Percentiles rank a stretch among this genome's conserved stretches.
Conservation (phyloP, 2,888 invertebrate species). For the Ophion ellenae region DNA sequence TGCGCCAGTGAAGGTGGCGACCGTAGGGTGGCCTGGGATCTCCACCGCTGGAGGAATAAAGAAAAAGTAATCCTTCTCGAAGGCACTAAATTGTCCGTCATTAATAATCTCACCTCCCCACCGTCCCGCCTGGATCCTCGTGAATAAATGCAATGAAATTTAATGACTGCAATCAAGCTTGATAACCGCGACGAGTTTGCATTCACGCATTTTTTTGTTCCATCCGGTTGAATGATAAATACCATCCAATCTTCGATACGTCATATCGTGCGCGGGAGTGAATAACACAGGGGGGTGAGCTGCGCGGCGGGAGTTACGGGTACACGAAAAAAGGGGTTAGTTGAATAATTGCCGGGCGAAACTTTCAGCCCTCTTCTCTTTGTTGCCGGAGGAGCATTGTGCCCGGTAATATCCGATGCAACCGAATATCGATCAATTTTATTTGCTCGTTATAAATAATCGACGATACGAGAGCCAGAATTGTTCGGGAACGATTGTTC, state of each 20-base stretch:
- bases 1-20: constrained; percentile 18
- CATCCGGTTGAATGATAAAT: constrained; percentile 51
- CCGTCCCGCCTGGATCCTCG: constrained; percentile 17
- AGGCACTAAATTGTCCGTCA: constrained; percentile 52
- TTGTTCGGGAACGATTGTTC: not conserved
- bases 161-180: constrained; percentile 67
- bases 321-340: constrained; percentile 21
- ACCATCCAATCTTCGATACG: constrained; percentile 55
- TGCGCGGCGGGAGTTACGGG: constrained; percentile 23
- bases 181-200: constrained; percentile 31
- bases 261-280: constrained; percentile 44
- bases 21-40: constrained; percentile 39
- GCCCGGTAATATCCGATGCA: constrained; percentile 43
- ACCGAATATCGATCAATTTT: constrained; percentile 55
- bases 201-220: constrained; percentile 53
- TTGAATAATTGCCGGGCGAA: constrained; percentile 47
- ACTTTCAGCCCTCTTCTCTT: constrained; percentile 20
- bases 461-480: constrained; percentile 10
- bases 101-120: constrained; percentile 48
- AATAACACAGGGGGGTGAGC: constrained; percentile 52
- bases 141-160: constrained; percentile 66
- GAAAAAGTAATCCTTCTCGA: constrained; percentile 52
- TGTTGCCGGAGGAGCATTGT: constrained; percentile 50
- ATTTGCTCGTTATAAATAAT: constrained; percentile 31
- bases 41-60: constrained; percentile 22